phyloP scores from a whole-genome alignment of 1,140 invertebrate genomes.

The Drosophila nigromelanica region DNA sequence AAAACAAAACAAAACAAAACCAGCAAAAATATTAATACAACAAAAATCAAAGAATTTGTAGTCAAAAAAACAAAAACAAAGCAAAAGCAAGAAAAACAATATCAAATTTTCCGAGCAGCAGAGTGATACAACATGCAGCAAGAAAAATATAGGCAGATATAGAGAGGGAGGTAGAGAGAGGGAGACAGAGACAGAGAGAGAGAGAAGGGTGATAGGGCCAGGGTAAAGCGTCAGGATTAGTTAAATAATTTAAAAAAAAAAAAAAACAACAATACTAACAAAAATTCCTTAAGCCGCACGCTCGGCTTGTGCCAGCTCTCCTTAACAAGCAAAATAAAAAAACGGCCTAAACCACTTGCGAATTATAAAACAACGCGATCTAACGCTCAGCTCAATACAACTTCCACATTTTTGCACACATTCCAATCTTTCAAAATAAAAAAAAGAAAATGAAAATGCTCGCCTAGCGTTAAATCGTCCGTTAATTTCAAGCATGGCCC shows the following conservation, averaged over 20 bases:
- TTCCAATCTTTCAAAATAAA: neutral
- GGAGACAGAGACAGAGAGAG: conserved; percentile 2
- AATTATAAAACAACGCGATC: neutral
- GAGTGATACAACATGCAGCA: conserved; percentile 12
- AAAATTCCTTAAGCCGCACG: conserved; percentile 3
- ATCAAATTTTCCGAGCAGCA: conserved; percentile 18
- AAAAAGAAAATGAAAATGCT: neutral
- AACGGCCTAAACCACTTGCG: conserved; percentile 6
- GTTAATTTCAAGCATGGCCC: conserved; percentile 1
- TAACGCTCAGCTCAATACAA: neutral
- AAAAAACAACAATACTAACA: neutral
- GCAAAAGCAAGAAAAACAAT: conserved; percentile 33
- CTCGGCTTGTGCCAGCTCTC: conserved; percentile 2
- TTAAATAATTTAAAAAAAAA: neutral
- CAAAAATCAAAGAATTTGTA: conserved; percentile 79
- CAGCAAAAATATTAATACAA: conserved; percentile 30
- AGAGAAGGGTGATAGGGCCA: neutral
- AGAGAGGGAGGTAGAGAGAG: neutral
- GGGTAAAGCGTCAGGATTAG: conserved; percentile 1
- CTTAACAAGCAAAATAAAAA: neutral
- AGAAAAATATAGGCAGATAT: neutral
- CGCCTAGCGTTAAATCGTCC: conserved; percentile 3
- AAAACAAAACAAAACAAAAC: conserved; percentile 28
- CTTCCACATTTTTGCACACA: neutral
- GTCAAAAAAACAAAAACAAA: conserved; percentile 49